These are phyloP conservation scores for Apostichopus parvimensis DNA, from an alignment of 35 echinoderm and acorn worm species.

Conservation along the genomic window DNA sequence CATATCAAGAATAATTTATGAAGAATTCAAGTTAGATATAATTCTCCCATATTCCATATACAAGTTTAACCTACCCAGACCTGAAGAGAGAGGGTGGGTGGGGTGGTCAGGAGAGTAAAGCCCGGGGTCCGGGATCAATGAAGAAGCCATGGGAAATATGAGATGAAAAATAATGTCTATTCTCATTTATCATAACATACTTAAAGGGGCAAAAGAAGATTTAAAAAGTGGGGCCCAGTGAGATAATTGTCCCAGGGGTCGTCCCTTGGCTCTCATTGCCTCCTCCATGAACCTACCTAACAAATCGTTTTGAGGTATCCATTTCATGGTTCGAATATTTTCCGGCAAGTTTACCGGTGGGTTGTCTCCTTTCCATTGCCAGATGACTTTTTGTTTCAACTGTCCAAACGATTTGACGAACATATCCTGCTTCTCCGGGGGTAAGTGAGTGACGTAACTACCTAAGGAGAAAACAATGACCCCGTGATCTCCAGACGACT, in stretches of 20 bases:
- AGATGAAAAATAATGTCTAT: too few relatives aligned
- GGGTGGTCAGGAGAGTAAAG: neutral
- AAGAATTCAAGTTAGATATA: too few relatives aligned
- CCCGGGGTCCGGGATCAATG: too few relatives aligned
- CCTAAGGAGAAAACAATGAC: constrained; percentile 63
- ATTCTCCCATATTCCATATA: too few relatives aligned
- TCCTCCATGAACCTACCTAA: constrained; percentile 34
- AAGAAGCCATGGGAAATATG: too few relatives aligned
- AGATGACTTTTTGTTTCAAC: constrained; percentile 49
- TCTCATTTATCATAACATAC: too few relatives aligned
- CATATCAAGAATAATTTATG: too few relatives aligned
- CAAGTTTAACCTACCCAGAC: too few relatives aligned
- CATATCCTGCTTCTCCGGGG: neutral
- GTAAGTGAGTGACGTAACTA: constrained; percentile 38
- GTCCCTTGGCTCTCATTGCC: too few relatives aligned
- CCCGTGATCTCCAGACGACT: constrained; percentile 57
- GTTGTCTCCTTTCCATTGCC: constrained; percentile 53
- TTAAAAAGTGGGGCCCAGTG: too few relatives aligned
- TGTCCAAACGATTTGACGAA: constrained; percentile 37
- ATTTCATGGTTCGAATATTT: constrained; percentile 56
- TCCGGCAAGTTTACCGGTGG: constrained; percentile 2
- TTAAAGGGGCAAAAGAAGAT: too few relatives aligned
- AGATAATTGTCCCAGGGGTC: too few relatives aligned
- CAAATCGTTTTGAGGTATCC: constrained; percentile 73
- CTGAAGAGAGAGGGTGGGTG: neutral